Base-by-base conservation (phyloP, 2,797 vertebrate species). In the Cyprinella venusta region DNA sequence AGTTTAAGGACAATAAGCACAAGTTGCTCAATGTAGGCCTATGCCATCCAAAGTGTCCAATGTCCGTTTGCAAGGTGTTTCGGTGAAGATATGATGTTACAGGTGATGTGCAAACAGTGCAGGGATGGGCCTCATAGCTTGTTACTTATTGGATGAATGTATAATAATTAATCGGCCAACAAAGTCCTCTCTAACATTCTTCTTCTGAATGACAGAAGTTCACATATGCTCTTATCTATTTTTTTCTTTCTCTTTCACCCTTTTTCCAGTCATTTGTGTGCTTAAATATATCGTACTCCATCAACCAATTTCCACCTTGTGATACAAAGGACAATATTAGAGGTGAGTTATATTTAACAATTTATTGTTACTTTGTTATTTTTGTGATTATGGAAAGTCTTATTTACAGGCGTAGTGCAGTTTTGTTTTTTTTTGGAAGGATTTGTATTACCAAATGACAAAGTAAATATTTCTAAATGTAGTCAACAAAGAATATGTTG, bases 141-240 rank as follows among this genome's bases (percentile, higher is more conserved):
- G 94, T 94, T 94, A 94, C 91, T 94, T 93, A 95, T 95, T 95
- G 90, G 93, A 93, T 88, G 85, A 90, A 52, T 90, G 90, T 91
- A 86, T 94, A 95, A 94, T 95, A 92, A 95, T 95, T 94, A 91
- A 94, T 90, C 89, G 85, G 84, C 72, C 54, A 5, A 81, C 83
- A 90, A 90, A 90, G 92, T 93, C 93, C 91, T 90, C 86, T 70
- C n/a, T 85, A 67, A 36, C 82, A 81, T 54, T 77, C 76, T 85
- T 42, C 33, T 18, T 6, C 71, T 70, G 30, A 30, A 59, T 81
- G 64, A 71, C 67, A 30, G 21, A 64, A 81, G 68, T 8, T 63
- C n/a, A 48, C 10, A 5, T 19, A 1, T 24, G 71, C 24, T 69
- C 13, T 36, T n/a, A 45, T 48, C 45, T 48, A 24, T 61, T 26